phyloP scores from a whole-genome alignment of 2,113 vertebrate species.

The Meriones unguiculatus region DNA sequence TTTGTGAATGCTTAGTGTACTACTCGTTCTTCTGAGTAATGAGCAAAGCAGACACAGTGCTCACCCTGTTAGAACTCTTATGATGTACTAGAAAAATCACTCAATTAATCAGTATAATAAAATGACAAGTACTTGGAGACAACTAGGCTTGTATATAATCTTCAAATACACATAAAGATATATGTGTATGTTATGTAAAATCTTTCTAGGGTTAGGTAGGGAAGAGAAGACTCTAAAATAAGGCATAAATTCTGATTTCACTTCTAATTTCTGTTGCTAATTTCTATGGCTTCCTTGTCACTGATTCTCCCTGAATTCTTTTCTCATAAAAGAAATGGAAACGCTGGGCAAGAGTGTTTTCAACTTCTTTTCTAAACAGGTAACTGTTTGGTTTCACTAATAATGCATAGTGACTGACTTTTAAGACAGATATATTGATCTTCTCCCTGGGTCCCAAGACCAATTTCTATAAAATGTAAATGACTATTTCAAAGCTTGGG shows the following conservation, averaged over 20 bases:
- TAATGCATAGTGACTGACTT: not conserved
- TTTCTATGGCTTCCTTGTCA: not conserved
- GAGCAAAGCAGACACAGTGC: not conserved
- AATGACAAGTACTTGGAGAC: not conserved
- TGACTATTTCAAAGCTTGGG: not conserved
- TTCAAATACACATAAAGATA: not conserved
- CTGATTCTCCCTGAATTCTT: not conserved
- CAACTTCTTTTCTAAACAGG: conserved; percentile 14
- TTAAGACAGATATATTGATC: not conserved
- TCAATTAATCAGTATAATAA: conserved; percentile 25
- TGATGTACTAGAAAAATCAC: not conserved
- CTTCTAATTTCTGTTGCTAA: conserved; percentile 8
- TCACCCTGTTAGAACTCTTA: not conserved
- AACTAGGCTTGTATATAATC: not conserved
- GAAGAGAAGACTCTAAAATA: not conserved
- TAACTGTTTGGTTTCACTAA: not conserved
- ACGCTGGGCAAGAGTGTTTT: conserved; percentile 7
- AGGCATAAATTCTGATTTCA: conserved; percentile 24
- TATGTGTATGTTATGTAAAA: not conserved
- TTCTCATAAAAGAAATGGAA: conserved; percentile 19
- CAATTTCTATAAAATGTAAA: conserved; percentile 30
- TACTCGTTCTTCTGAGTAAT: not conserved
- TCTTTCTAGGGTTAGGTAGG: not conserved
- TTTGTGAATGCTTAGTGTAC: not conserved
- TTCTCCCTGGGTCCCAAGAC: not conserved